Conservation (phyloP, 2,888 invertebrate species). For the Meganola albula region DNA sequence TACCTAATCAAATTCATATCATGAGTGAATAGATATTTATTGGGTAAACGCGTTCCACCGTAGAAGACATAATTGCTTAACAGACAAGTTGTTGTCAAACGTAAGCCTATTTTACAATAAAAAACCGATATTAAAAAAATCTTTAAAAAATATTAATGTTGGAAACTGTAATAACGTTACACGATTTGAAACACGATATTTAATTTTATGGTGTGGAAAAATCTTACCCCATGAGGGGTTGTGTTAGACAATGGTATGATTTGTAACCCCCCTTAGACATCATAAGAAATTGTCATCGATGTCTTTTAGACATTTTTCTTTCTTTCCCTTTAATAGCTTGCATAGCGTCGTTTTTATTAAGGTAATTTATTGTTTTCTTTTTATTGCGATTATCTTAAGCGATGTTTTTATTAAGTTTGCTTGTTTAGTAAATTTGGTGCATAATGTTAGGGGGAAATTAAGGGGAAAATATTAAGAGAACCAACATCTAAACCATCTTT, state of each 20-base stretch:
- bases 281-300: constrained; percentile 38
- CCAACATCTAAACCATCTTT: too few species aligned
- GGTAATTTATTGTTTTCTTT: constrained; percentile 39
- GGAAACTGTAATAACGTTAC: constrained; percentile 45
- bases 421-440: constrained; percentile 29
- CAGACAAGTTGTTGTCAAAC: too few species aligned
- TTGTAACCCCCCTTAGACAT: constrained; percentile 55
- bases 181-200: constrained; percentile 49
- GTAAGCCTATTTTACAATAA: too few species aligned
- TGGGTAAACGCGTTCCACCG: too few species aligned
- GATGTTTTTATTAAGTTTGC: constrained; percentile 27
- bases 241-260: constrained; percentile 60
- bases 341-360: constrained; percentile 39
- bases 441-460: too few species aligned
- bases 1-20: too few species aligned
- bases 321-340: constrained; percentile 24
- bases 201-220: constrained; percentile 72
- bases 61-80: too few species aligned
- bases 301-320: constrained; percentile 37
- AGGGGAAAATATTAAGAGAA: too few species aligned
- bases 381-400: constrained; percentile 29
- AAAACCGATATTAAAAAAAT: too few species aligned
- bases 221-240: constrained; percentile 38
- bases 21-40: too few species aligned
- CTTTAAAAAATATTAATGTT: too few species aligned